A percentile compares a stretch with the other conserved stretches of the same genome.
These are phyloP conservation scores for Endomychus coccineus DNA, from an alignment of 2,888 invertebrate genomes.

Conservation along the genomic window DNA sequence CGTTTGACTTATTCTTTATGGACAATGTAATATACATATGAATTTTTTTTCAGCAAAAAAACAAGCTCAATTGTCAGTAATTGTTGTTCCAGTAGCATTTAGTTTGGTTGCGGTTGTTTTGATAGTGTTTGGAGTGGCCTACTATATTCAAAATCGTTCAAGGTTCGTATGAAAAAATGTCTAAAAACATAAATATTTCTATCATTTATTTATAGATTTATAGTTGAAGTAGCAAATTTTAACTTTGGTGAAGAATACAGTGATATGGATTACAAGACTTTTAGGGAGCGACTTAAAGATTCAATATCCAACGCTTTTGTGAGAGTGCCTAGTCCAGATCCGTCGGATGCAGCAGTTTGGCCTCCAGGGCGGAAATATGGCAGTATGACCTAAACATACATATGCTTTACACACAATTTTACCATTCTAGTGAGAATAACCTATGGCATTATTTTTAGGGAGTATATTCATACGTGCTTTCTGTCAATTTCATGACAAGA, in stretches of 20 bases:
- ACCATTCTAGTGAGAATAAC: too few species aligned
- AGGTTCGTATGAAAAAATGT: conserved; percentile 46
- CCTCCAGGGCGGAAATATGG: conserved; percentile 49
- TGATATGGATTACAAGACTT: conserved; percentile 82
- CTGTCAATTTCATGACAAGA: too few species aligned
- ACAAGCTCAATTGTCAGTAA: conserved; percentile 78
- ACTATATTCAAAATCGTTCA: conserved; percentile 73
- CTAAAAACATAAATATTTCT: too few species aligned
- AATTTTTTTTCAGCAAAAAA: conserved; percentile 55
- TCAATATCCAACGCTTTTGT: conserved; percentile 60
- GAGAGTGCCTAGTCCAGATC: conserved; percentile 32
- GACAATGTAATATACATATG: not conserved
- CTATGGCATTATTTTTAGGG: too few species aligned
- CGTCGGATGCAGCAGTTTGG: conserved; percentile 39
- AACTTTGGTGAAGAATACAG: conserved; percentile 76
- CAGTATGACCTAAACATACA: conserved; percentile 53
- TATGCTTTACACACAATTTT: too few species aligned
- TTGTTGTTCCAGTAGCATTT: conserved; percentile 79
- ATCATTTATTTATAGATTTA: conserved; percentile 50
- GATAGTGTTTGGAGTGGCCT: conserved; percentile 81
- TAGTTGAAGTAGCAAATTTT: conserved; percentile 84
- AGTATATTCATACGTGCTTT: too few species aligned
- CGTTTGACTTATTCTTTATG: too few species aligned
- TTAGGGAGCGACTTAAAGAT: conserved; percentile 71
- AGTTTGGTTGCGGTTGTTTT: conserved; percentile 73